A percentile compares a stretch with the other conserved stretches of the same genome.
Conservation (phyloP, 2,113 vertebrate genomes). For the Cephalopterus ornatus region DNA sequence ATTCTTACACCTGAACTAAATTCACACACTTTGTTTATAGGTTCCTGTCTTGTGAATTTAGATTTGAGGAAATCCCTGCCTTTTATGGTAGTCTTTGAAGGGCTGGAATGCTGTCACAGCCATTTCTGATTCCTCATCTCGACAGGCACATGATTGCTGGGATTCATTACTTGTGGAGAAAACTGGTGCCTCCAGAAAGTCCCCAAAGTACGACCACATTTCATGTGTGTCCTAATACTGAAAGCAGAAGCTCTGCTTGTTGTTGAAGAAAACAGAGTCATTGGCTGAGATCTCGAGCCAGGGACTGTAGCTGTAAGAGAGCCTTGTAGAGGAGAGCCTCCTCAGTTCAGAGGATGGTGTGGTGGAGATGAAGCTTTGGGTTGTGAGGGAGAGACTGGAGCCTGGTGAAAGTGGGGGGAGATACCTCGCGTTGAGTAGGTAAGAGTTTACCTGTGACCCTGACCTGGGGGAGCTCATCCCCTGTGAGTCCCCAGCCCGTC, state of each 20-base stretch:
- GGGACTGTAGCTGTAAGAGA: not conserved
- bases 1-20: conserved; percentile 29
- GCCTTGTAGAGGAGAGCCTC: not conserved
- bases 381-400: not conserved
- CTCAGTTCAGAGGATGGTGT: not conserved
- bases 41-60: conserved; percentile 12
- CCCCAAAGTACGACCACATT: conserved; percentile 24
- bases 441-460: not conserved
- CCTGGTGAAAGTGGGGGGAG: not conserved
- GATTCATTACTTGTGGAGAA: conserved; percentile 59
- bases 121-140: conserved; percentile 50
- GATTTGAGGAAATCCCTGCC: conserved; percentile 53
- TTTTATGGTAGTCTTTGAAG: conserved; percentile 49
- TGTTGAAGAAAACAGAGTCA: not conserved
- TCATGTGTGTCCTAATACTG: not conserved
- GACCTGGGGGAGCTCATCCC: fast-evolving
- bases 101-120: conserved; percentile 55
- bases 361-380: conserved; percentile 15
- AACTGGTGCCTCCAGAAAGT: conserved; percentile 57
- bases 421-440: not conserved
- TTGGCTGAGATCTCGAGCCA: not conserved
- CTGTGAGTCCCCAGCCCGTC: fast-evolving
- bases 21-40: conserved; percentile 9
- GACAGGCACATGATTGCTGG: conserved; percentile 20
- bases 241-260: conserved; percentile 47